Base-by-base conservation (phyloP, 2,888 invertebrate species). In the Eretmocerus hayati region DNA sequence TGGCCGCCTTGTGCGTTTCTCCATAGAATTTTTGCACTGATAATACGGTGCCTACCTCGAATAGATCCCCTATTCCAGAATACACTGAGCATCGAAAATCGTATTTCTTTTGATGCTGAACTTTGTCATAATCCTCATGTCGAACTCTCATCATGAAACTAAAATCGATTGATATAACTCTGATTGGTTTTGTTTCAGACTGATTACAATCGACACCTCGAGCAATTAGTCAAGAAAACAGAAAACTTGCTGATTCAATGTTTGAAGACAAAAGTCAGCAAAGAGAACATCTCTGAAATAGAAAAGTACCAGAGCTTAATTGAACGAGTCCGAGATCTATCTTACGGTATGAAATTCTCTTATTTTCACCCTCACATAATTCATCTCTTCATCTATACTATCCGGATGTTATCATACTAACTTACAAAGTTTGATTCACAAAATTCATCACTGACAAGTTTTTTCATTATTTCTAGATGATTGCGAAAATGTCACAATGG, bases 191-290 rank as follows among this genome's bases (percentile, higher is more conserved):
- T 21, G 40, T 36, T 38, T 23, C 71, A 80, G 79, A 76, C 77
- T 2, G 85, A 86, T 65, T 81, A 82, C 60, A 81, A 80, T 54
- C 76, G 85, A 58, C 87, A 87, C 65, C 74, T 90, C 37, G 88
- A 88, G 60, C 83, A 81, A 57, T 67, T 86, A 20, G 76, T 78
- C 44, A 77, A 77, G 52, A 74, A 73, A 63, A 74, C 80, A 18
- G 79, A 83, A 65, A 71, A 69, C 16, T 58, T 80, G 38, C 71
- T 84, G 1, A 71, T 78, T 46, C 70, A 73, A 46, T 71, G 73
- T 11, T 71, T 81, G 15, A 76, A 78, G 58, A 68, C 72, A 3
- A 62, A 52, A 47, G 51, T 70, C 35, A 55, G 35, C 19, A 50
- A 48, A 5, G 52, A 59, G 31, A 56, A 59, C 48, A 56, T 66